Evolutionary conservation across 37 sponge, comb jelly and placozoan genomes (phyloP), one percentile per base, ranked within the genome.

Genomic region (Halichondria panicea): DNA sequence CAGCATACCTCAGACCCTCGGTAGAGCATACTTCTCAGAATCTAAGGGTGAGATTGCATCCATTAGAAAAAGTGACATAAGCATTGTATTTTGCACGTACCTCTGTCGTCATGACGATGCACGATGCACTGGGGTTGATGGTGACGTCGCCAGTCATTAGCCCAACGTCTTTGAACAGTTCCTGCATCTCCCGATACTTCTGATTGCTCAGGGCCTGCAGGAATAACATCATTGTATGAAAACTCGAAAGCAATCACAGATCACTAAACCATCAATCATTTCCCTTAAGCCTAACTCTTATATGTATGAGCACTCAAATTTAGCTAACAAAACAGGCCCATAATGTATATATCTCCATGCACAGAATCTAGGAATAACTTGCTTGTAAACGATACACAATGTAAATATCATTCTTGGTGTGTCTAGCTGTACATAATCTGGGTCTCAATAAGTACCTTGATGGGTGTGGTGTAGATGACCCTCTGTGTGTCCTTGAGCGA

Each of bases 71-170:
- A 59, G n/a, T 30, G 11, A 42, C 8, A 9, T 38, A 66, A 65
- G 39, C 63, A 54, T 53, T 6, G 8, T 8, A 59, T 24, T 22
- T 59, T 8, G 8, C 27, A 76, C 55, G 2, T 71, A 71, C 70
- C 48, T 84, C 59, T 25, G 68, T 55, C 46, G 95, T 94, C 95
- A 94, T 97, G 77, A 94, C 92, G 21, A 97, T 87, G 63, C 93
- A 91, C 43, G 89, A 91, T n/a, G 95, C 95, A 78, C 88, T 88
- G 15, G 98, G 95, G 42, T 92, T 88, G 50, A 94, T 91, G 9
- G 98, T 97, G 61, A 91, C 92, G 78, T 97, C 98, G 54, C 98
- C 98, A 25, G 98, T 97, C 98, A 97, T 97, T 53, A 97, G 83
- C 28, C 95, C 98, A n/a, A 97, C 95, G 61, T 97, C 98, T 53